Conservation (phyloP, 2,113 vertebrate species). For the Bungarus multicinctus region DNA sequence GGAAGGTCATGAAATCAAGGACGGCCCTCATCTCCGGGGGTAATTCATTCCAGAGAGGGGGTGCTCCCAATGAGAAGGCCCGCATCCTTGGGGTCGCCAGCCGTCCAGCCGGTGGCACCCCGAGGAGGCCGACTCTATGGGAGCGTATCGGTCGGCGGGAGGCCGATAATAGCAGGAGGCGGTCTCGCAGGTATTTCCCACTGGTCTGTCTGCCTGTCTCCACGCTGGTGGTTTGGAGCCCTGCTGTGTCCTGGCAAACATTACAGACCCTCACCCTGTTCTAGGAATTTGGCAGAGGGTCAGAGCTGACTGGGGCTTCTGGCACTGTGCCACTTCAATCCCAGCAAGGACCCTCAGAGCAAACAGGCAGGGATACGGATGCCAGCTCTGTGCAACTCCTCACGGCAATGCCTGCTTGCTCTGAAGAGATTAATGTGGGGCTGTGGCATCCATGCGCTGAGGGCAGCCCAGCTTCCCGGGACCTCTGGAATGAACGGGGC, state of each 20-base stretch:
- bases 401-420: background rate
- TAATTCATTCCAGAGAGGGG: too few relatives aligned
- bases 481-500: background rate
- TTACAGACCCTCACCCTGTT: background rate
- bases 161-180: too few relatives aligned
- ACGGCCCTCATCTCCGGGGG: too few relatives aligned
- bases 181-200: too few relatives aligned
- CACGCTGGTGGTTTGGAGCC: background rate
- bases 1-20: too few relatives aligned
- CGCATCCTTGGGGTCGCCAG: too few relatives aligned
- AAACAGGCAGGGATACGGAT: background rate
- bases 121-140: too few relatives aligned
- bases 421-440: background rate
- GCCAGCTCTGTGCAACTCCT: background rate
- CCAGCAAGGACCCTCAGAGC: background rate
- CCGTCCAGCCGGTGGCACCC: too few relatives aligned
- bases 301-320: background rate
- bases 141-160: too few relatives aligned
- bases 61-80: too few relatives aligned
- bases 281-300: background rate
- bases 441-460: background rate
- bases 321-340: background rate
- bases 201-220: background rate
- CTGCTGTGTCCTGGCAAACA: background rate
- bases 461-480: background rate